Evolutionary conservation across 1,140 invertebrate genomes (phyloP), one percentile per base, ranked within the genome.

Genomic region (Condylostylus longicornis): DNA sequence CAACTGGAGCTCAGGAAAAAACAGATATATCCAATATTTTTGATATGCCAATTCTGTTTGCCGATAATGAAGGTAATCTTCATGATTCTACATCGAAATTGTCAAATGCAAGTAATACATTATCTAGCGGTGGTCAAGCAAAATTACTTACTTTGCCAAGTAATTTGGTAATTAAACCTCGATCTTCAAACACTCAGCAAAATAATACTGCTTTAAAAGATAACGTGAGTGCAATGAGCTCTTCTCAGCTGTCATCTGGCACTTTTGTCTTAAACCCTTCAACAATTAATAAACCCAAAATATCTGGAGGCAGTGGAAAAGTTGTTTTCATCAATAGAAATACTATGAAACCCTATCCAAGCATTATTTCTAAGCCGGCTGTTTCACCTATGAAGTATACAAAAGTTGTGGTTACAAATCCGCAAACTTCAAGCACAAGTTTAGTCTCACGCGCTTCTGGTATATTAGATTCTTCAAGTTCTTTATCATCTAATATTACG

Each of bases 11-110:
- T 40, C 45, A 47, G 3, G 51, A 49, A 37, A 47, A 59, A 33
- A 42, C 69, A 23, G 71, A 73, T 42, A 58, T 74, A 8, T 69
- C 71, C 22, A 74, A 74, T 46, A 76, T 76, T 25, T 58, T 74
- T 33, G 71, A 76, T 42, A 66, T 76, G 45, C 74, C 74, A 5
- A 75, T 76, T 43, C 70, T 75, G 18, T 75, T 75, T 55, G 73
- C 73, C 3, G 73, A 75, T 42, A 71, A 74, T 41, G 71, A 70
- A 17, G 57, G 58, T 7, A 60, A 54, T 33, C 45, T 59, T 13
- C 41, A 50, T 2, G 45, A 49, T 14, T 37, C 50, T 36, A 44
- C 21, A 23, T 20, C n/a, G 6, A 19, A n/a, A n/a, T n/a, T 32
- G 3, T 30, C 30, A 10, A 23, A 31, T 10, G 20, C 13, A n/a